Conservation (phyloP, 1,140 invertebrate genomes). For the Tetranychus cinnabarinus region DNA sequence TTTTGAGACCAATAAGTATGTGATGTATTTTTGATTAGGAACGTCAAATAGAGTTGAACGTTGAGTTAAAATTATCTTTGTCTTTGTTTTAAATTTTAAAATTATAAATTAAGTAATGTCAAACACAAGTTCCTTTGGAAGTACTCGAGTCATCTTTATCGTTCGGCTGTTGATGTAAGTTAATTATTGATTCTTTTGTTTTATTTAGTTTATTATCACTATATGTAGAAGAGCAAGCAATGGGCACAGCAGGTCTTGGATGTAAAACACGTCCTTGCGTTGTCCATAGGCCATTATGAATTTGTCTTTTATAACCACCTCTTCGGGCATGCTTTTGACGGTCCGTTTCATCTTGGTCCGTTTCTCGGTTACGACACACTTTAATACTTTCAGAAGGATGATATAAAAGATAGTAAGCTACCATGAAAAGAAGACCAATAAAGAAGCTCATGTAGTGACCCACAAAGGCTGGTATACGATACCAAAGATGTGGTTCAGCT, state of each 20-base stretch:
- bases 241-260: constrained; percentile 4
- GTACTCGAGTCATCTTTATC: no score
- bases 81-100: no score
- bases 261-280: constrained; percentile 7
- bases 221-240: background rate
- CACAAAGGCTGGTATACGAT: constrained; percentile 9
- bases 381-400: constrained; percentile 13
- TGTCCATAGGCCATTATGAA: constrained; percentile 3
- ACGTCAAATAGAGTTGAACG: no score
- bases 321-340: background rate
- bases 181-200: no score
- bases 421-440: constrained; percentile 13
- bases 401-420: constrained; percentile 13
- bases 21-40: no score
- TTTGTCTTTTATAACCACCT: background rate
- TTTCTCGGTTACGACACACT: background rate
- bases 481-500: background rate
- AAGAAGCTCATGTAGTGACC: constrained; percentile 12
- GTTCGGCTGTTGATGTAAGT: no score
- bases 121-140: no score
- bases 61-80: no score
- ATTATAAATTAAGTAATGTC: no score
- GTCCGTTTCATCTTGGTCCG: background rate
- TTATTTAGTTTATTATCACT: no score
- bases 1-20: no score